Base-by-base conservation (phyloP, 2,888 invertebrate genomes). In the Tetramorium bicarinatum region DNA sequence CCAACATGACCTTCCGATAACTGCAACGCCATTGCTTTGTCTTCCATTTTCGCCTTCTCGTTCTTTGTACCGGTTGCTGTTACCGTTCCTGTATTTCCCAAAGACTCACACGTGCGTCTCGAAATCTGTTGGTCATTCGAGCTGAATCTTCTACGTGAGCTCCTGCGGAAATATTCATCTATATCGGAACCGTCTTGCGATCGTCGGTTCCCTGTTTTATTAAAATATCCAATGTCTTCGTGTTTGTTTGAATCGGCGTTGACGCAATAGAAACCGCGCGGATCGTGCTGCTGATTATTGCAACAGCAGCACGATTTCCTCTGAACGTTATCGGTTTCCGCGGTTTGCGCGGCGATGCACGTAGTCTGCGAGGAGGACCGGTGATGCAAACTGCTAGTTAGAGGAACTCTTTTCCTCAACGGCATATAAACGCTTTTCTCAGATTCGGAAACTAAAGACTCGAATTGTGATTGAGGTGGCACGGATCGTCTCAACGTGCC, bases 1-100 rank as follows among this genome's bases (percentile, higher is more conserved):
- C 92, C 92, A 0, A 94, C 93, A 61, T 93, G 88, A 7, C 94
- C 92, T 3, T 44, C 88, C 85, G 66, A 88, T 82, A 59, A 90
- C 25, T 83, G 87, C 21, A 87, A 54, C 59, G 85, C 61, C 0
- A 64, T 69, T 61, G 66, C 72, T 76, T 59, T 8, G 15, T 11
- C 41, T 41, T 67, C 21, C 9, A 9, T 18, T 47, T 18, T 66
- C 7, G 9, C 44, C 13, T 38, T 77, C 13, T 44, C 69, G 7
- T 85, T 83, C 4, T 66, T 85, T 0, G 18, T 69, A 9, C 64
- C 62, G 3, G 66, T n/a, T 3, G 18, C 13, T 15, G 9, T 44
- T 52, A 34, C 0, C 44, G 8, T 64, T 21, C 3, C 41, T 13
- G 52, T 13, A 13, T 67, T 67, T 21, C 34, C 41, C 47, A 3